Evolutionary conservation across 2,888 invertebrate species (phyloP).

Genomic region (Philhelius pedissequus): DNA sequence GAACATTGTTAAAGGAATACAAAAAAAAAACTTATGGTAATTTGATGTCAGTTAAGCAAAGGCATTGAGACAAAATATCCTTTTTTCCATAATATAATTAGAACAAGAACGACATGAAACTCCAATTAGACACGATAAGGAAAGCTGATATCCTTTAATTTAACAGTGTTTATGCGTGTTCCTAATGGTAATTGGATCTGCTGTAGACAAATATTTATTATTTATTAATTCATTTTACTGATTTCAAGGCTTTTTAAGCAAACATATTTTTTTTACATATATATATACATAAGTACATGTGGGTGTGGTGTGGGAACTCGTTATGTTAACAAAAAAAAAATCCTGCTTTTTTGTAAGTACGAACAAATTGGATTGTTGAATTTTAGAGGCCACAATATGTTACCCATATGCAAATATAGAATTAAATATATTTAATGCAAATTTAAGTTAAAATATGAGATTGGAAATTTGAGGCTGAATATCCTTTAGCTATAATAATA

Average conservation of each 20-base stretch:
- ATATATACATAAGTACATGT: no score
- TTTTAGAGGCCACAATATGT: no score
- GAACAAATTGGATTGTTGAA: no score
- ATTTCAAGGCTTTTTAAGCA: background rate
- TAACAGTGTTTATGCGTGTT: background rate
- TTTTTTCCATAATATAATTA: background rate
- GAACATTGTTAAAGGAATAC: background rate
- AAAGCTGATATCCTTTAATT: slow-evolving; percentile 15
- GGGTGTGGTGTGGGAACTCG: background rate
- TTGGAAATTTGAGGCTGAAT: no score
- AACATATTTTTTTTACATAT: background rate
- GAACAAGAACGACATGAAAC: background rate
- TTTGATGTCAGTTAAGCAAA: background rate
- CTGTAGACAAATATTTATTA: background rate
- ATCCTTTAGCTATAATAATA: no score
- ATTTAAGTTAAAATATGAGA: no score
- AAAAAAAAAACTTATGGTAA: slow-evolving; percentile 7
- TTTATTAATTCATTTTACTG: background rate
- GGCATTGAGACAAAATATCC: background rate
- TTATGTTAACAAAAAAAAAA: no score
- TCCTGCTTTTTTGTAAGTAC: no score
- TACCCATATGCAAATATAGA: no score
- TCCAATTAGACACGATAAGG: background rate
- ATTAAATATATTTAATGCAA: no score
- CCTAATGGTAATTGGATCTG: background rate